A percentile compares a stretch with the other conserved stretches of the same genome.
Evolutionary conservation across 2,888 invertebrate species (phyloP).

Genomic region (Electrophaes corylata): DNA sequence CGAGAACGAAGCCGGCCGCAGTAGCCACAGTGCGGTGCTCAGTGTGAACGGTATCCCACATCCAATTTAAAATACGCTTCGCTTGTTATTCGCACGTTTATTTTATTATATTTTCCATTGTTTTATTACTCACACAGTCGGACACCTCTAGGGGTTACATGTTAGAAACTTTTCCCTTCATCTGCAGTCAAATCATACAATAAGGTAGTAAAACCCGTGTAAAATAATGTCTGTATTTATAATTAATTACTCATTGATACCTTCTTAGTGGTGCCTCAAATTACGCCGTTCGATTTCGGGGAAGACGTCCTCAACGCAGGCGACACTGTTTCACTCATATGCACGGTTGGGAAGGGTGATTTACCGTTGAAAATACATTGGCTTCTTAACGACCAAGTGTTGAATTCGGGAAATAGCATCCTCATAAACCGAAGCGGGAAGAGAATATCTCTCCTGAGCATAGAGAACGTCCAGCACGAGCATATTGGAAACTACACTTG

Average conservation of each 20-base stretch:
- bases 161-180: conserved; percentile 2
- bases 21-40: conserved; percentile 86
- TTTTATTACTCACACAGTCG: conserved; percentile 27
- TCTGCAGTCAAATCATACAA: conserved; percentile 1
- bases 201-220: not conserved
- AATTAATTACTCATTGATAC: conserved; percentile 3
- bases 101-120: conserved; percentile 42
- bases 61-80: conserved; percentile 46
- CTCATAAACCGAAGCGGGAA: conserved; percentile 50
- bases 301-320: conserved; percentile 89
- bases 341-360: conserved; percentile 89
- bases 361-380: conserved; percentile 87
- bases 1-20: conserved; percentile 86
- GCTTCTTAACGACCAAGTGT: conserved; percentile 85
- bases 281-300: conserved; percentile 87
- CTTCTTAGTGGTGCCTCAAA: conserved; percentile 83
- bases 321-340: conserved; percentile 88
- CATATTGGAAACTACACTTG: conserved; percentile 87
- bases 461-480: conserved; percentile 83
- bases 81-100: conserved; percentile 45
- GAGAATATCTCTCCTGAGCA: conserved; percentile 77
- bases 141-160: conserved; percentile 13
- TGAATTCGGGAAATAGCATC: conserved; percentile 57
- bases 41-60: conserved; percentile 86
- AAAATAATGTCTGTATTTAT: not conserved